A percentile compares a stretch with the other conserved stretches of the same genome.
Evolutionary conservation across 1,140 invertebrate genomes (phyloP).

Genomic region (Aphis gossypii): DNA sequence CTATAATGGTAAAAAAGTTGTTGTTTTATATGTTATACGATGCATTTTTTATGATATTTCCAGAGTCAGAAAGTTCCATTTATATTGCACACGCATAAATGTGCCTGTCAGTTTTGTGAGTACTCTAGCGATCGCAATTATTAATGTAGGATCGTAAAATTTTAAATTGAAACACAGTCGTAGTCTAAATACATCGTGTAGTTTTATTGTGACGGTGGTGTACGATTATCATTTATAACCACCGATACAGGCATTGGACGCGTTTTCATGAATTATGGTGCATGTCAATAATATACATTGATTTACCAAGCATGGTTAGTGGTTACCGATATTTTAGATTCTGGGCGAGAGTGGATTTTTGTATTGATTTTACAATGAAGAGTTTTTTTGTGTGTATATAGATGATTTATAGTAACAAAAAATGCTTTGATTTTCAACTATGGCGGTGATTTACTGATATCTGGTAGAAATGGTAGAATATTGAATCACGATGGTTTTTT

Average conservation of each 20-base stretch:
- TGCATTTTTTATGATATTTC: conserved; percentile 28
- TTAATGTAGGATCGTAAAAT: conserved; percentile 13
- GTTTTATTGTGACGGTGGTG: neutral
- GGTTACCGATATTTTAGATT: neutral
- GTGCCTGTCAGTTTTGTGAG: conserved; percentile 25
- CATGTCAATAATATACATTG: neutral
- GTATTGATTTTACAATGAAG: too few relatives aligned
- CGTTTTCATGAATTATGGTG: neutral
- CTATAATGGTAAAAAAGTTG: conserved; percentile 27
- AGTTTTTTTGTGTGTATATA: too few relatives aligned
- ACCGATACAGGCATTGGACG: neutral
- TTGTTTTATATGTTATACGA: neutral
- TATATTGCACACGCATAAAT: conserved; percentile 9
- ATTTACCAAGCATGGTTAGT: neutral
- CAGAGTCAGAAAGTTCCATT: conserved; percentile 24
- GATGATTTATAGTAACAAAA: too few relatives aligned
- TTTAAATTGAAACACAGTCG: conserved; percentile 29
- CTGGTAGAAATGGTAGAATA: too few relatives aligned
- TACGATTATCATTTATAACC: neutral
- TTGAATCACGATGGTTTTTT: too few relatives aligned
- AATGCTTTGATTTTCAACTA: too few relatives aligned
- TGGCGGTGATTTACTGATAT: too few relatives aligned
- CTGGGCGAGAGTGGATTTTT: too few relatives aligned
- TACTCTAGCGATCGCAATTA: conserved; percentile 15
- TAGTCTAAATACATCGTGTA: conserved; percentile 19